Conservation (phyloP, 2,113 vertebrate species). For the Nothoprocta pentlandii region DNA sequence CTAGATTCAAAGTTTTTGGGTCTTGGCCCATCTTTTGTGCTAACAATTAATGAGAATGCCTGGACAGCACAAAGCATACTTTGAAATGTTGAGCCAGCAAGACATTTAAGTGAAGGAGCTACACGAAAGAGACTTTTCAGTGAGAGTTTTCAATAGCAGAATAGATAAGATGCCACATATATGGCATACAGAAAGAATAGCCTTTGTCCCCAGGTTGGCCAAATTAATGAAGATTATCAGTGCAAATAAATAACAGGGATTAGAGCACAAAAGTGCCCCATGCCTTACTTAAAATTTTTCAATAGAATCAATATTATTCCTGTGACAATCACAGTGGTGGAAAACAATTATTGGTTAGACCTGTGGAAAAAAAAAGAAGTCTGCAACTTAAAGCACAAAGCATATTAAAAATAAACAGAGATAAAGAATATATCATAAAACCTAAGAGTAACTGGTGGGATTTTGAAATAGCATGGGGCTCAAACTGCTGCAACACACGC, state of each 20-base stretch:
- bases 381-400: constrained; percentile 14
- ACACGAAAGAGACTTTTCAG: not conserved
- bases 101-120: not conserved
- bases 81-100: not conserved
- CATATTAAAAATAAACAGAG: constrained; percentile 38
- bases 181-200: not conserved
- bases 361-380: not conserved
- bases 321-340: not conserved
- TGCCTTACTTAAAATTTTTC: not conserved
- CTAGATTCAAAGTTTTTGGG: not conserved
- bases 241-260: not conserved
- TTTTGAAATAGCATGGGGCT: constrained; percentile 58
- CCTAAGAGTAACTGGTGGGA: not conserved
- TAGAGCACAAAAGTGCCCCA: not conserved
- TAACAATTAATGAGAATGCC: constrained; percentile 43
- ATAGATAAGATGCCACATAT: not conserved
- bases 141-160: not conserved
- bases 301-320: not conserved
- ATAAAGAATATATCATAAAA: constrained; percentile 56
- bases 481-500: constrained; percentile 57
- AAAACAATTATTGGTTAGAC: not conserved
- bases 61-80: constrained; percentile 15
- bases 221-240: not conserved
- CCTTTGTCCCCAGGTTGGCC: accelerated
- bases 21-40: constrained; percentile 10